Percentiles rank a stretch among this genome's conserved stretches.
These are phyloP conservation scores for Ophthalmolycus amberensis DNA, from an alignment of 2,113 vertebrate species.

Conservation along the genomic window DNA sequence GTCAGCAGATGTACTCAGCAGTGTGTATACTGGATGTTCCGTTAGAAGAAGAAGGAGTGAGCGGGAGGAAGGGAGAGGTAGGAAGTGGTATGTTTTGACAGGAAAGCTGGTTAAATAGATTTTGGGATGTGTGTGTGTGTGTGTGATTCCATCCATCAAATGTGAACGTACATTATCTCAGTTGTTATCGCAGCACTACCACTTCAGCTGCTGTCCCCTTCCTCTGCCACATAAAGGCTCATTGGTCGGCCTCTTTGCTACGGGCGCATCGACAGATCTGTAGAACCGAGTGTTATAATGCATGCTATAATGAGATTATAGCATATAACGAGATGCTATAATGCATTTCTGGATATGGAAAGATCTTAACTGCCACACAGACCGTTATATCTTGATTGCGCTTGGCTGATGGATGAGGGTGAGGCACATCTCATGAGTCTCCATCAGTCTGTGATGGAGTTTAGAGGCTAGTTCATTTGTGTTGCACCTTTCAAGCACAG, in stretches of 20 bases:
- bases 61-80: slow-evolving; percentile 25
- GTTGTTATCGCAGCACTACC: background rate
- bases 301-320: too few relatives aligned
- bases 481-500: background rate
- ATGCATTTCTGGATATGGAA: background rate
- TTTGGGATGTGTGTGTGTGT: background rate
- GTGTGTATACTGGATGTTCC: too few relatives aligned
- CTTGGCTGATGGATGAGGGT: background rate
- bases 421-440: background rate
- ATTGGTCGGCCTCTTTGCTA: too few relatives aligned
- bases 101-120: slow-evolving; percentile 33
- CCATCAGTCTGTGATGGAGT: background rate
- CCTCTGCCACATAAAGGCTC: too few relatives aligned
- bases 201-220: background rate
- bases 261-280: too few relatives aligned
- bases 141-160: background rate
- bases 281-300: too few relatives aligned
- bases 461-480: background rate
- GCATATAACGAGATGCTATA: too few relatives aligned
- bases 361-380: background rate
- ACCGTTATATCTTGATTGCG: background rate
- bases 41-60: background rate
- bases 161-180: background rate
- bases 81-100: slow-evolving; percentile 36
- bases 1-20: too few relatives aligned